A percentile compares a stretch with the other conserved stretches of the same genome.
Evolutionary conservation across 2,888 invertebrate species (phyloP).

Genomic region (Hypercompe scribonia): DNA sequence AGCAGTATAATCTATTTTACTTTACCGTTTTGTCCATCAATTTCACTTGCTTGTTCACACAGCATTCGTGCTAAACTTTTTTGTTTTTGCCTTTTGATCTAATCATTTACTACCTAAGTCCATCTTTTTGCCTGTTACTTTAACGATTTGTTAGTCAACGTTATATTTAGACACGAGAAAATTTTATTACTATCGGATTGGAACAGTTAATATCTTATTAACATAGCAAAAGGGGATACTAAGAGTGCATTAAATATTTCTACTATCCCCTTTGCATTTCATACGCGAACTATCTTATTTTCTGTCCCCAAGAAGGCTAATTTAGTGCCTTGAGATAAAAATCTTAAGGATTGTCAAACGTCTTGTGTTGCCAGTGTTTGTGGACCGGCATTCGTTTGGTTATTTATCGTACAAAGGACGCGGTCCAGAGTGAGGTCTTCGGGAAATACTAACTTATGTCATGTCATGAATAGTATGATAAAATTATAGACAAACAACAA

Average conservation of each 20-base stretch:
- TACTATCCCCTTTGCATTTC: too few species aligned
- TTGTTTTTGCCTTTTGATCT: neutral
- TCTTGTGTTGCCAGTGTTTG: neutral
- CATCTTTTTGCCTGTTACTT: too few species aligned
- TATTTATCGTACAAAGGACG: neutral
- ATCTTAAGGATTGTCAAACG: neutral
- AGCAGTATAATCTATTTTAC: neutral
- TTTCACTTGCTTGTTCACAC: neutral
- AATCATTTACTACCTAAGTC: too few species aligned
- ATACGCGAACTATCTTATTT: too few species aligned
- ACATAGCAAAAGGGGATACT: neutral
- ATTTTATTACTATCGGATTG: neutral
- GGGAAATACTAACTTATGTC: neutral
- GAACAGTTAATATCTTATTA: neutral
- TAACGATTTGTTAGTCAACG: too few species aligned
- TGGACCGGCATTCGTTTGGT: neutral
- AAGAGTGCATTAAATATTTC: too few species aligned
- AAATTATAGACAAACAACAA: conserved; percentile 2
- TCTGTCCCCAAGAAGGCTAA: neutral
- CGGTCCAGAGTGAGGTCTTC: conserved; percentile 4
- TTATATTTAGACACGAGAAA: too few species aligned
- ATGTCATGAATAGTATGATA: neutral
- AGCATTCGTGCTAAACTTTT: neutral
- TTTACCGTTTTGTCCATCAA: neutral
- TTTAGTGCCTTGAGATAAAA: neutral